Base-by-base conservation (phyloP, 2,888 invertebrate genomes). In the Lycocerus yunnanus region DNA sequence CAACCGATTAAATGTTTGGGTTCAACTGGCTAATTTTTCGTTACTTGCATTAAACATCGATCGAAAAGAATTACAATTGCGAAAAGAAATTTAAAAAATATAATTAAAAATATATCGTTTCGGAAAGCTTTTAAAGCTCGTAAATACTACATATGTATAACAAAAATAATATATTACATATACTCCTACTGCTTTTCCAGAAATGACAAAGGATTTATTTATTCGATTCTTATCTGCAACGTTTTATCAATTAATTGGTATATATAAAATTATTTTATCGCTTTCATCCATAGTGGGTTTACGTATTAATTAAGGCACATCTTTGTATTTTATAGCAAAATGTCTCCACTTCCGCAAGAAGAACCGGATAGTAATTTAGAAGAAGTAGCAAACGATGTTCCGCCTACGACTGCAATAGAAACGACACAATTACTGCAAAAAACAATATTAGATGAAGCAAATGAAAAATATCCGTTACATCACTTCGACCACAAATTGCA, bases 401-500 rank as follows among this genome's bases (percentile, higher is more conserved):
- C 71, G 24, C 66, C 66, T 14, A 66, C 58, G 16, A 24, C 66
- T 24, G 21, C 16, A 21, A 24, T 21, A 24, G 71, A 71, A 71
- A 13, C 66, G n/a, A n/a, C 66, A 11, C 66, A 66, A n/a, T 58
- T 65, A 66, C 18, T 65, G 4, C 65, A 63, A 14, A 66, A 66
- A 16, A 9, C 69, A 13, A 24, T 60, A 66, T 21, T 73, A 13
- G 24, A 66, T 66, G 73, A 69, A 18, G 73, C 73, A 13, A 65
- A 73, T 24, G 69, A 69, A 66, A 69, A 69, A 18, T 73, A 69
- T 66, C 73, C 69, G 2, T 20, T 73, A 18, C 69, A 73, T 27
- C 69, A 73, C 18, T 73, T 73, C 16, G 69, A 73, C 16, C 73
- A 73, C 14, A 73, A 69, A 59, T 27, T 73, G n/a, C 65, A 73